phyloP scores from a whole-genome alignment of 2,113 vertebrate genomes.

The Paramisgurnus dabryanus region DNA sequence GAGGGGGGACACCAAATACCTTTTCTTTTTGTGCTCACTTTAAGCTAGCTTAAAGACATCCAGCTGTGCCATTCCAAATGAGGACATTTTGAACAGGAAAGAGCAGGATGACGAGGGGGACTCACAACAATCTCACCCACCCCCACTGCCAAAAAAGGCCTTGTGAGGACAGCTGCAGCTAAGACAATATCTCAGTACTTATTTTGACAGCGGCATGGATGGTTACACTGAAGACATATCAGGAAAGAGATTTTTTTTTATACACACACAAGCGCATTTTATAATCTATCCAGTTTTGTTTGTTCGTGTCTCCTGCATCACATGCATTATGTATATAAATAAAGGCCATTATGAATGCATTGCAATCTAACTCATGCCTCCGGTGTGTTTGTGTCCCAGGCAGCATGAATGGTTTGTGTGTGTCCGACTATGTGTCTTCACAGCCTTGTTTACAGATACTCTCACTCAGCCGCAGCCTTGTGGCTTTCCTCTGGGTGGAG shows the following conservation, averaged over 20 bases:
- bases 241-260: background rate
- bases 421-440: background rate
- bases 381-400: slow-evolving; percentile 12
- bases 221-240: slow-evolving; percentile 26
- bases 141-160: slow-evolving; percentile 25
- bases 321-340: slow-evolving; percentile 27
- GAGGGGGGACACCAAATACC: slow-evolving; percentile 5
- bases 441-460: slow-evolving; percentile 56
- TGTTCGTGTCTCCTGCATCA: slow-evolving; percentile 30
- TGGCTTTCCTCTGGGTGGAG: slow-evolving; percentile 56
- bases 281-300: background rate
- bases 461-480: slow-evolving; percentile 45
- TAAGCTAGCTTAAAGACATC: slow-evolving; percentile 12
- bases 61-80: background rate
- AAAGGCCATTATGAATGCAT: slow-evolving; percentile 17
- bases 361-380: background rate
- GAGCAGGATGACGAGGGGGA: slow-evolving; percentile 27
- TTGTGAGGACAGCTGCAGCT: slow-evolving; percentile 62
- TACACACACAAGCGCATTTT: background rate
- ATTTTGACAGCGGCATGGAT: slow-evolving; percentile 47
- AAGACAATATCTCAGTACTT: slow-evolving; percentile 55
- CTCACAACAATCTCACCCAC: slow-evolving; percentile 40
- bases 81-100: background rate
- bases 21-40: background rate
- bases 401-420: slow-evolving; percentile 27